Conservation (phyloP, 2,888 invertebrate genomes). For the Dermolepida albohirtum region DNA sequence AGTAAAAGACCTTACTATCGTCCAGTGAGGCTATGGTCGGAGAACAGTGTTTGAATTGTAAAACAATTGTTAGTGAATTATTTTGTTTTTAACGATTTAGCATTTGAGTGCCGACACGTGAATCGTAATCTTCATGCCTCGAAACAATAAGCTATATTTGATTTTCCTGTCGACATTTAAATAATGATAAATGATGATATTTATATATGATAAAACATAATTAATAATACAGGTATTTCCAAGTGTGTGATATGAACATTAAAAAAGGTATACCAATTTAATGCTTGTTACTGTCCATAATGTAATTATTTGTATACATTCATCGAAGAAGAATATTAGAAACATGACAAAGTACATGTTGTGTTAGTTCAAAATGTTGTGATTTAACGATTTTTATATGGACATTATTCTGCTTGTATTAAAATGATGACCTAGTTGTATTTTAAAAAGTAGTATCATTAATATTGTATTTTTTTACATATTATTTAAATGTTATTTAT, state of each 20-base stretch:
- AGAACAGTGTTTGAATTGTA: constrained; percentile 43
- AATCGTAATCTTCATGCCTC: constrained; percentile 26
- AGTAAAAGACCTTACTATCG: constrained; percentile 53
- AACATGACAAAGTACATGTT: constrained; percentile 43
- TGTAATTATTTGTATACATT: constrained; percentile 53
- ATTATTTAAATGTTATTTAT: constrained; percentile 47
- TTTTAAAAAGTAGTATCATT: constrained; percentile 44
- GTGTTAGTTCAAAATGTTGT: constrained; percentile 46
- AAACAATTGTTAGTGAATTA: constrained; percentile 38
- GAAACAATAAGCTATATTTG: constrained; percentile 28
- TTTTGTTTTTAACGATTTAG: constrained; percentile 21
- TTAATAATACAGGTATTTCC: constrained; percentile 59
- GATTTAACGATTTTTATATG: constrained; percentile 46
- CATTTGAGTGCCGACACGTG: constrained; percentile 28
- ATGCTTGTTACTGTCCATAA: constrained; percentile 57
- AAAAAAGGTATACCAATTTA: constrained; percentile 47
- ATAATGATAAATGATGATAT: constrained; percentile 19
- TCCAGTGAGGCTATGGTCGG: constrained; percentile 49
- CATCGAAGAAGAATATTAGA: constrained; percentile 42
- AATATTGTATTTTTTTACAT: constrained; percentile 46
- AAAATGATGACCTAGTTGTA: constrained; percentile 45
- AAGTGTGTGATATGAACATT: constrained; percentile 59
- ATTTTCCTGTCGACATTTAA: constrained; percentile 34
- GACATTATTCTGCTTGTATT: constrained; percentile 47
- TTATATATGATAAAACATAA: constrained; percentile 45